phyloP scores from a whole-genome alignment of 2,797 vertebrate species.

The Poecilia velifera region DNA sequence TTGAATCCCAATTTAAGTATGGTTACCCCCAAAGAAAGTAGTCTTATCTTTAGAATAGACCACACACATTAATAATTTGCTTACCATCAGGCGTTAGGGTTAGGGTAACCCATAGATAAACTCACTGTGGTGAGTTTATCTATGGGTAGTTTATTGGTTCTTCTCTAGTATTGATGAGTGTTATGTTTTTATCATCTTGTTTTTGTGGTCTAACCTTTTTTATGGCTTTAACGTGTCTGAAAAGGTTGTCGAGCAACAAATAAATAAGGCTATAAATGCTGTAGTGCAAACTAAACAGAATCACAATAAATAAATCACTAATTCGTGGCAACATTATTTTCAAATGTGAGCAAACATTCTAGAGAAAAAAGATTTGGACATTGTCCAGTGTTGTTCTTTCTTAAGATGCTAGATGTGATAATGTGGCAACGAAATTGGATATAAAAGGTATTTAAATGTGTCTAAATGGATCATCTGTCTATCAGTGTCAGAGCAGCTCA shows the following conservation, averaged over 20 bases:
- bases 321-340: background rate
- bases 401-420: background rate
- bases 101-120: too few relatives aligned
- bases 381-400: background rate
- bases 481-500: background rate
- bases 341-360: background rate
- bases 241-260: background rate
- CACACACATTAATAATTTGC: background rate
- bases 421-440: too few relatives aligned
- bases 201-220: background rate
- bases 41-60: background rate
- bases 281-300: background rate
- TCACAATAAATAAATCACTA: background rate
- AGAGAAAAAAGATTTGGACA: background rate
- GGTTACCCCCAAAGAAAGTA: background rate
- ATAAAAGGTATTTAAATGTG: too few relatives aligned
- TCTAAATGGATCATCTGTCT: background rate
- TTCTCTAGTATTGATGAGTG: background rate
- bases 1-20: constrained; percentile 11
- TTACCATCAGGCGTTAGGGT: background rate
- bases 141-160: background rate
- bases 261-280: background rate
- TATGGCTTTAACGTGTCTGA: background rate
- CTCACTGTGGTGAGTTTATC: background rate
- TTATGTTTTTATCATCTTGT: constrained; percentile 4